phyloP scores from a whole-genome alignment of 2,888 invertebrate species.

The Altica lythri region DNA sequence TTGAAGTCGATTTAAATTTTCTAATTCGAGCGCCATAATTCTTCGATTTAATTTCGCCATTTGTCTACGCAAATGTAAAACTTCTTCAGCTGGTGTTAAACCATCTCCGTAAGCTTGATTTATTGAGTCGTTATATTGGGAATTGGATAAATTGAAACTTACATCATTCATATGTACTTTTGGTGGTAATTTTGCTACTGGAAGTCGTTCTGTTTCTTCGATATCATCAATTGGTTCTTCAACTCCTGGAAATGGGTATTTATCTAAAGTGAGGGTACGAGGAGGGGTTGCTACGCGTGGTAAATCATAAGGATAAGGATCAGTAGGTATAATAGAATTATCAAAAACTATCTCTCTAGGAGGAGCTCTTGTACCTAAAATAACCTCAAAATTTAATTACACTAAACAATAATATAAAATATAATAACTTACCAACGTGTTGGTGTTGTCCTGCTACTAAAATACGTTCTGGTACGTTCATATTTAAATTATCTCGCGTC shows the following conservation, averaged over 20 bases:
- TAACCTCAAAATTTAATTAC: background rate
- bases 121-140: constrained; percentile 41
- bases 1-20: constrained; percentile 81
- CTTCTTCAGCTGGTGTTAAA: constrained; percentile 75
- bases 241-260: constrained; percentile 77
- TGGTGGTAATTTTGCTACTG: constrained; percentile 40
- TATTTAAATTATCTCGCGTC: constrained; percentile 80
- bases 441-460: constrained; percentile 82
- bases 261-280: constrained; percentile 82
- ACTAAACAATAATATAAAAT: constrained; percentile 3
- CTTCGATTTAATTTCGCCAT: constrained; percentile 86
- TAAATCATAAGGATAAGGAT: constrained; percentile 67
- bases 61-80: constrained; percentile 81
- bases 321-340: constrained; percentile 74
- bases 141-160: constrained; percentile 42
- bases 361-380: constrained; percentile 78
- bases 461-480: constrained; percentile 94
- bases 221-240: constrained; percentile 61
- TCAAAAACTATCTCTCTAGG: constrained; percentile 85
- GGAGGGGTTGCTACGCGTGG: constrained; percentile 89
- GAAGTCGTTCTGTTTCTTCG: constrained; percentile 54
- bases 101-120: constrained; percentile 52
- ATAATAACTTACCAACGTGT: constrained; percentile 60
- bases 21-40: constrained; percentile 84
- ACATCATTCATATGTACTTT: constrained; percentile 44